Evolutionary conservation across 2,888 invertebrate genomes (phyloP).

Genomic region (Ectemnius continuus): DNA sequence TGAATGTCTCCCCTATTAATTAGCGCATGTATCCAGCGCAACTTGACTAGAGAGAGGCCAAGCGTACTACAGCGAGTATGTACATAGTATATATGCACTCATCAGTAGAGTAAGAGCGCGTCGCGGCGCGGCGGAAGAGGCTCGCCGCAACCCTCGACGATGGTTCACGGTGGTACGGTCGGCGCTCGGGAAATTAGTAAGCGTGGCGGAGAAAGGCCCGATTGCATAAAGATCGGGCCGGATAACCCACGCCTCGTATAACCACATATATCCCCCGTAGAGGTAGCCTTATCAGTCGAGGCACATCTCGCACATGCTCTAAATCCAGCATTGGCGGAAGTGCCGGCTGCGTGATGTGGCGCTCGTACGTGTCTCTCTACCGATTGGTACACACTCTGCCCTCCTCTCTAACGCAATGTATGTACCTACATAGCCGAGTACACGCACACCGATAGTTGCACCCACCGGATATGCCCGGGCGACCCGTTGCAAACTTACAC

Average conservation of each 20-base stretch:
- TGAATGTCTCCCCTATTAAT: no score
- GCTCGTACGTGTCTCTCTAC: conserved; percentile 40
- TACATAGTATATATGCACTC: no score
- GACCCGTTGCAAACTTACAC: conserved; percentile 52
- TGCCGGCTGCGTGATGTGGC: conserved; percentile 56
- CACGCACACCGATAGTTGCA: conserved; percentile 50
- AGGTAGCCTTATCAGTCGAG: conserved; percentile 44
- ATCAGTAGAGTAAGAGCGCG: no score
- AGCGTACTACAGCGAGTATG: no score
- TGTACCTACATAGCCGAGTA: no score
- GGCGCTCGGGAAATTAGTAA: background rate
- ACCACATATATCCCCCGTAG: no score
- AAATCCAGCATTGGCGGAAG: conserved; percentile 63
- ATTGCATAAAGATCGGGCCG: conserved; percentile 28
- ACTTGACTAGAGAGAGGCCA: no score
- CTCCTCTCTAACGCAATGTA: conserved; percentile 25
- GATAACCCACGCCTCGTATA: conserved; percentile 28
- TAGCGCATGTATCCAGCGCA: no score
- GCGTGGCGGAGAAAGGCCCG: conserved; percentile 1
- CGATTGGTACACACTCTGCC: conserved; percentile 56
- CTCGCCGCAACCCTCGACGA: no score
- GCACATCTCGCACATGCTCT: conserved; percentile 52
- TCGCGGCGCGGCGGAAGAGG: no score
- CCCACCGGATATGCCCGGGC: conserved; percentile 55
- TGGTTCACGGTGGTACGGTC: background rate